Evolutionary conservation across 2,113 vertebrate species (phyloP), one percentile per base, ranked within the genome.

Genomic region (Phodopus roborovskii): DNA sequence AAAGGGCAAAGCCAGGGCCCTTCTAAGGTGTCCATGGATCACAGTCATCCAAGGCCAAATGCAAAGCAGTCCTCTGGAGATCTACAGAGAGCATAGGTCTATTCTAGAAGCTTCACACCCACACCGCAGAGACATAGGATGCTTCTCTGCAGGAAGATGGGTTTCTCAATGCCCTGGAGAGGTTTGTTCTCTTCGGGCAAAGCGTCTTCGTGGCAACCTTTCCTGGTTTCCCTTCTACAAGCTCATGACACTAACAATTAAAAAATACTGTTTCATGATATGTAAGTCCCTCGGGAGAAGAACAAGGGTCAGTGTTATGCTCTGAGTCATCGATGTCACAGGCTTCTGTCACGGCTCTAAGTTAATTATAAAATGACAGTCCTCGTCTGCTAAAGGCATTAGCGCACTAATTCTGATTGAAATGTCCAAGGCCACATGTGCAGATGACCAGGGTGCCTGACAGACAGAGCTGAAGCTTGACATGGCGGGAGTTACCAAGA

Each of bases 331-430:
- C 6, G 0, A 94, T 96, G 89, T 94, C 89, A 97, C 39, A 92
- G 73, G 13, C 82, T 96, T 92, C 83, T 85, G 91, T 96, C 94
- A 95, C 70, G 87, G 53, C 66, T 94, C 22, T 95, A 96, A 96
- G 71, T 94, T 93, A 94, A 97, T 97, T 97, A 94, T 62, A 73
- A 87, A 91, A 26, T 93, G 78, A 94, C 48, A 88, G 50, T 84
- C 79, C 53, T 82, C 94, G 33, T 48, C 87, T 62, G 22, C 56
- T 82, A 95, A 92, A 58, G 70, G 28, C 36, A 62, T 96, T 81
- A 91, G 77, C 88, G 62, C 60, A 88, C 62, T 81, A 42, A 64
- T 39, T 92, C 36, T 91, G 94, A 89, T 81, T 95, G 93, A 91
- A 70, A 93, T 84, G 83, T 97, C 93, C 53, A 91, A 39, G 36